phyloP scores from a whole-genome alignment of 2,888 invertebrate genomes.

The Trissolcus japonicus region DNA sequence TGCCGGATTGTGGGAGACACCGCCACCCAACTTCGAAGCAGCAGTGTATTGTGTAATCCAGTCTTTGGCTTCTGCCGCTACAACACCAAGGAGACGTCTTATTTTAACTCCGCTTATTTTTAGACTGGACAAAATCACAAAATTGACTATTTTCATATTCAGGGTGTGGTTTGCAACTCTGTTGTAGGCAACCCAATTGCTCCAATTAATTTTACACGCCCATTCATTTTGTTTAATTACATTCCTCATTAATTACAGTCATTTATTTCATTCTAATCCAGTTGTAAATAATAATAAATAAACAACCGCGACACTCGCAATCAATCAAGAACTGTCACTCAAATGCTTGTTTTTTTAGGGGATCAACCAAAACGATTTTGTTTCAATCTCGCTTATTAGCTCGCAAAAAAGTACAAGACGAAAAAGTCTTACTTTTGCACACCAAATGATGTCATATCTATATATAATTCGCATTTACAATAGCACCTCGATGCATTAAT shows the following conservation, averaged over 20 bases:
- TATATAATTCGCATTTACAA: slow-evolving; percentile 46
- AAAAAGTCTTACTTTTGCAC: slow-evolving; percentile 31
- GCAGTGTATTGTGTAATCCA: slow-evolving; percentile 61
- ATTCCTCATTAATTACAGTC: neutral
- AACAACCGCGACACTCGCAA: too few relatives aligned
- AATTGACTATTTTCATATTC: slow-evolving; percentile 51
- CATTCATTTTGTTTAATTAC: slow-evolving; percentile 5
- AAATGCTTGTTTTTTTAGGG: neutral
- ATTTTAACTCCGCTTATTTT: slow-evolving; percentile 64
- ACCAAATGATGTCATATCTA: slow-evolving; percentile 58
- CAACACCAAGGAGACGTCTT: slow-evolving; percentile 60
- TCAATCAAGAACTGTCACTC: too few relatives aligned
- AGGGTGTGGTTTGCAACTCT: slow-evolving; percentile 46
- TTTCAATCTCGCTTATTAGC: neutral
- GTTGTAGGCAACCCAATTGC: neutral
- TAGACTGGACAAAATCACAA: slow-evolving; percentile 56
- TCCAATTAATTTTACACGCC: slow-evolving; percentile 11
- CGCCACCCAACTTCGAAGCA: slow-evolving; percentile 55
- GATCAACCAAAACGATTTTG: neutral
- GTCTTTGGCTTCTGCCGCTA: slow-evolving; percentile 59
- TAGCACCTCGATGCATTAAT: slow-evolving; percentile 26
- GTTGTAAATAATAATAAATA: too few relatives aligned
- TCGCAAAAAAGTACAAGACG: slow-evolving; percentile 17
- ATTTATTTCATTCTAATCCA: neutral
- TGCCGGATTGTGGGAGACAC: slow-evolving; percentile 54